A percentile compares a stretch with the other conserved stretches of the same genome.
These are phyloP conservation scores for Mesembrinibis cayennensis DNA, from an alignment of 2,113 vertebrate species.

Conservation along the genomic window DNA sequence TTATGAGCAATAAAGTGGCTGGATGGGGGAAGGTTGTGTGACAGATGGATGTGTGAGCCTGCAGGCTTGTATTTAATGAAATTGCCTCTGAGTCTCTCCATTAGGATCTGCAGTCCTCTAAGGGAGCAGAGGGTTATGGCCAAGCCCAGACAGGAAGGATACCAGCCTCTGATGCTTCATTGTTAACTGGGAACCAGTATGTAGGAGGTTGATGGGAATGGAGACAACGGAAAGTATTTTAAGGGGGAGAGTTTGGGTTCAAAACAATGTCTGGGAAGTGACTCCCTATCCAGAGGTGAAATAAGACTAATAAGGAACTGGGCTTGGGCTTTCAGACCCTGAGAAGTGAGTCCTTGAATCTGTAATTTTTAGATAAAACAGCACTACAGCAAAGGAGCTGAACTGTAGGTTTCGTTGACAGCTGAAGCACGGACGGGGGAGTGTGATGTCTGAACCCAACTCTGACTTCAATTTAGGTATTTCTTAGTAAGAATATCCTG, in stretches of 20 bases:
- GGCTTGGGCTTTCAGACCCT: not conserved
- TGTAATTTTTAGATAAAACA: not conserved
- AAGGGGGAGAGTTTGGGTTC: not conserved
- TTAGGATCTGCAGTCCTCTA: not conserved
- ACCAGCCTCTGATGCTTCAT: not conserved
- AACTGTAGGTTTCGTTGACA: not conserved
- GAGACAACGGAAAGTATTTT: not conserved
- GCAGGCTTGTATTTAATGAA: not conserved
- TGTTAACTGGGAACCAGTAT: not conserved
- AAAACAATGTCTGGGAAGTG: not conserved
- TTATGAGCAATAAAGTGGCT: not conserved
- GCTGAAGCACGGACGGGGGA: rapidly evolving
- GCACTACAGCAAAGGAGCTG: rapidly evolving
- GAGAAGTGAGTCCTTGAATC: not conserved
- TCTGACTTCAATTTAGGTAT: not conserved
- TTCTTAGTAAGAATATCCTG: not conserved
- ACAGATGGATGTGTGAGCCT: not conserved
- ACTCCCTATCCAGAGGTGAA: not conserved
- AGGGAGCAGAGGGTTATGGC: not conserved
- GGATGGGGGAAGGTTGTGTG: not conserved
- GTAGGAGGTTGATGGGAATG: not conserved
- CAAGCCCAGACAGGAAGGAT: not conserved
- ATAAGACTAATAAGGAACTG: not conserved
- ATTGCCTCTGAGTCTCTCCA: not conserved
- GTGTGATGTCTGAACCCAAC: not conserved